These are phyloP conservation scores for Torymus tubicola DNA, from an alignment of 2,888 invertebrate genomes.

Conservation along the genomic window DNA sequence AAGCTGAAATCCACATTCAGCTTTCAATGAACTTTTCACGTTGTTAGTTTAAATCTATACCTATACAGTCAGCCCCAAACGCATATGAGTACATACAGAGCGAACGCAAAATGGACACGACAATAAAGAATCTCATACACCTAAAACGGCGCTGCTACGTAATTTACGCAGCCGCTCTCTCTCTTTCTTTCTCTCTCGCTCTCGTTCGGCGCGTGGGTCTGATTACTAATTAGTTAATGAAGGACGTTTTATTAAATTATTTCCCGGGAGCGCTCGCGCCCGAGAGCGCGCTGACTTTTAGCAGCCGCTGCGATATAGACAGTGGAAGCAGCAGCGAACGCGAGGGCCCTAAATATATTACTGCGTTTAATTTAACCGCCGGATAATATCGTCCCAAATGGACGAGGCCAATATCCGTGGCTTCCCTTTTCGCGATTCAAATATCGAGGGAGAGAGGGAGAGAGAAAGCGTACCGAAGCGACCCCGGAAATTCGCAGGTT, in stretches of 20 bases:
- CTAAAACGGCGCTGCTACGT: slow-evolving; percentile 1
- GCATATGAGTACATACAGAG: too few relatives aligned
- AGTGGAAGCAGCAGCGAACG: too few relatives aligned
- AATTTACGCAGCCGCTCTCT: slow-evolving; percentile 8
- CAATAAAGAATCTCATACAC: neutral
- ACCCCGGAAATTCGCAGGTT: slow-evolving; percentile 25
- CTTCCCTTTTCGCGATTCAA: slow-evolving; percentile 35
- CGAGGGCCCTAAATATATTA: slow-evolving; percentile 29
- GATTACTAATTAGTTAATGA: slow-evolving; percentile 66
- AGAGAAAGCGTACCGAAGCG: neutral
- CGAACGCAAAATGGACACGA: too few relatives aligned
- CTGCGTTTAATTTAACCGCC: slow-evolving; percentile 39
- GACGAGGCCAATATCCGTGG: slow-evolving; percentile 54
- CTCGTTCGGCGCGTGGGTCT: neutral
- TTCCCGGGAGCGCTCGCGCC: slow-evolving; percentile 14
- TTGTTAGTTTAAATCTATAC: neutral
- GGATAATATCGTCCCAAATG: slow-evolving; percentile 55
- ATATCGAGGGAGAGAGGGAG: slow-evolving; percentile 11
- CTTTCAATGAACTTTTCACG: neutral
- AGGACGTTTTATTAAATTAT: slow-evolving; percentile 64
- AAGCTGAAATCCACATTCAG: too few relatives aligned
- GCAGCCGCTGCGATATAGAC: neutral
- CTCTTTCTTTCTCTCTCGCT: neutral
- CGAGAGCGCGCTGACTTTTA: slow-evolving; percentile 31
- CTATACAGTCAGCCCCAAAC: neutral